Percentiles rank a stretch among this genome's conserved stretches.
phyloP scores from a whole-genome alignment of 2,113 vertebrate genomes.

The Ceratotherium simum region DNA sequence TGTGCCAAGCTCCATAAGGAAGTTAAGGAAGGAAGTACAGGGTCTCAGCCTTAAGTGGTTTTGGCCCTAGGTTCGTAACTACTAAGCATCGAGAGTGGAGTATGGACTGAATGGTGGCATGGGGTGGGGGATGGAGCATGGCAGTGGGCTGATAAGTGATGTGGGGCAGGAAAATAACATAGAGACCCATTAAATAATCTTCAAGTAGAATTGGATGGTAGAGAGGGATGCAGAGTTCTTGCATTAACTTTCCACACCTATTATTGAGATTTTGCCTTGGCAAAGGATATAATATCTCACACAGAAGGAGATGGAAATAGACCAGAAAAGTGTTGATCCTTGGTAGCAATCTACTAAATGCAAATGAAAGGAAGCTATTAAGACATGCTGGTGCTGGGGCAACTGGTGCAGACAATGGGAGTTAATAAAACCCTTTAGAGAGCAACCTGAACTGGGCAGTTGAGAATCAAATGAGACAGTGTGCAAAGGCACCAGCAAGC shows the following conservation, averaged over 20 bases:
- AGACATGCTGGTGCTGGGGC: background rate
- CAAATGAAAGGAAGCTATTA: background rate
- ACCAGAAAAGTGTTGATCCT: background rate
- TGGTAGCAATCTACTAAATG: background rate
- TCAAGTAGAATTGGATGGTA: background rate
- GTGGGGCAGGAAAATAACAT: background rate
- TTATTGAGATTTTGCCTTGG: slow-evolving; percentile 4
- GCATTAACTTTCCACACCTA: background rate
- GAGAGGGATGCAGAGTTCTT: background rate
- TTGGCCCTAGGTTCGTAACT: background rate
- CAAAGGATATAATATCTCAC: background rate
- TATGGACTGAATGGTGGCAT: background rate
- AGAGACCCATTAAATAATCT: background rate
- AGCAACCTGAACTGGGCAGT: background rate
- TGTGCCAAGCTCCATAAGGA: background rate
- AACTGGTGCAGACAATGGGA: background rate
- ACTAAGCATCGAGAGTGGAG: background rate
- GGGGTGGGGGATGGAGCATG: background rate
- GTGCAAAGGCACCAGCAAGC: background rate
- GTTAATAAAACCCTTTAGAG: background rate
- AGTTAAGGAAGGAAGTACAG: background rate
- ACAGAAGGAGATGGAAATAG: background rate
- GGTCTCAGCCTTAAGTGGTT: background rate
- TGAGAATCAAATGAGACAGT: background rate
- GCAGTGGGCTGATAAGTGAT: background rate